Evolutionary conservation across 2,888 invertebrate genomes (phyloP), one percentile per base, ranked within the genome.

Genomic region (Agrochola macilenta): DNA sequence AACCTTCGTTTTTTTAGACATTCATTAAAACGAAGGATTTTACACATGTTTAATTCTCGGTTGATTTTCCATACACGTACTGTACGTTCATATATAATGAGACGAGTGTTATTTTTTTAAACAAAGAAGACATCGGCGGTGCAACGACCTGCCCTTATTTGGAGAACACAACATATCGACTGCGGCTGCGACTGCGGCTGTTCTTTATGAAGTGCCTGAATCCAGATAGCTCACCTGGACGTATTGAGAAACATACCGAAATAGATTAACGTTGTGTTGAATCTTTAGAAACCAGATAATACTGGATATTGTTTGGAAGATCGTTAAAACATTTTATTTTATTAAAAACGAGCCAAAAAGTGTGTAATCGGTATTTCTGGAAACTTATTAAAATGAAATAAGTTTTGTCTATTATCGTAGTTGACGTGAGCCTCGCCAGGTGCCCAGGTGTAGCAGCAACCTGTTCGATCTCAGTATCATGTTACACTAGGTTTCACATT

Each of bases 401-500:
- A 91, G 92, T 92, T 92, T 93, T 91, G 94, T 94, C 92, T 94
- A 95, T 94, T 93, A 94, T 92, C 85, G 89, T 92, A 93, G 93
- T 92, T 92, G 95, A 94, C 92, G 93, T 92, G 92, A 93, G 92
- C 86, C 87, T 90, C 89, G 93, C 88, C 95, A 95, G 96, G 95
- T 95, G 95, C 92, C 91, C 96, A 95, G 96, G 95, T 96, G 96
- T 93, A 92, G 90, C 89, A 87, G 90, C 93, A 93, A 95, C 95
- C 95, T 89, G 95, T 94, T 94, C 92, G 91, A 87, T 88, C 91
- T 90, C 89, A 78, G 93, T 95, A 93, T 96, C 95, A 92, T 83
- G 92, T 96, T 96, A 95, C 96, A 94, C 93, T 93, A 94, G 96
- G 95, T 96, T 96, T 96, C 96, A 96, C 95, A 95, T 96, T 96